Evolutionary conservation across 2,888 invertebrate species (phyloP).

Genomic region (Erynnis tages): DNA sequence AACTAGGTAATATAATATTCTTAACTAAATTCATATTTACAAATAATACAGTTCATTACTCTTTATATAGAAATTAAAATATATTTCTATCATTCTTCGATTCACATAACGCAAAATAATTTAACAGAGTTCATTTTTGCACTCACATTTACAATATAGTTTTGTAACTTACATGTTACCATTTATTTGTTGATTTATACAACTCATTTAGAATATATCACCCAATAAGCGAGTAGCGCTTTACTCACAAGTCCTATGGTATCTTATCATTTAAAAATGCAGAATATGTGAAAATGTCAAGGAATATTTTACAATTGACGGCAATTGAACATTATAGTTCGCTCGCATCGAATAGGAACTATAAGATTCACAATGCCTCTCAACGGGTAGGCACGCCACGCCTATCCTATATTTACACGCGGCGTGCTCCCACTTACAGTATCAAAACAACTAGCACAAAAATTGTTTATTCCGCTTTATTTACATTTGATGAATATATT

Average conservation of each 20-base stretch:
- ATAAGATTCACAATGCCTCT: conserved; percentile 80
- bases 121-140: conserved; percentile 81
- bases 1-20: conserved; percentile 83
- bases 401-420: conserved; percentile 59
- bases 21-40: conserved; percentile 83
- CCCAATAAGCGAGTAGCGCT: conserved; percentile 78
- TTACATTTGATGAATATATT: conserved; percentile 66
- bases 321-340: conserved; percentile 82
- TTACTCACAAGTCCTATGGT: conserved; percentile 75
- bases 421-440: conserved; percentile 51
- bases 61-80: conserved; percentile 80
- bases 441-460: conserved; percentile 74
- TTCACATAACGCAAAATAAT: conserved; percentile 83
- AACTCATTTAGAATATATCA: conserved; percentile 80
- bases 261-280: conserved; percentile 79
- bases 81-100: conserved; percentile 81
- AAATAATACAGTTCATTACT: conserved; percentile 83
- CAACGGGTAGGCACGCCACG: conserved; percentile 43
- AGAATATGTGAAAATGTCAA: conserved; percentile 80
- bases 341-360: conserved; percentile 81
- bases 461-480: conserved; percentile 69
- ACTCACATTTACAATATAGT: conserved; percentile 80
- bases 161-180: conserved; percentile 72
- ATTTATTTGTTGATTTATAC: conserved; percentile 70
- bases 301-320: conserved; percentile 78